These are phyloP conservation scores for Germaria angustata DNA, from an alignment of 2,888 invertebrate species.

Conservation along the genomic window DNA sequence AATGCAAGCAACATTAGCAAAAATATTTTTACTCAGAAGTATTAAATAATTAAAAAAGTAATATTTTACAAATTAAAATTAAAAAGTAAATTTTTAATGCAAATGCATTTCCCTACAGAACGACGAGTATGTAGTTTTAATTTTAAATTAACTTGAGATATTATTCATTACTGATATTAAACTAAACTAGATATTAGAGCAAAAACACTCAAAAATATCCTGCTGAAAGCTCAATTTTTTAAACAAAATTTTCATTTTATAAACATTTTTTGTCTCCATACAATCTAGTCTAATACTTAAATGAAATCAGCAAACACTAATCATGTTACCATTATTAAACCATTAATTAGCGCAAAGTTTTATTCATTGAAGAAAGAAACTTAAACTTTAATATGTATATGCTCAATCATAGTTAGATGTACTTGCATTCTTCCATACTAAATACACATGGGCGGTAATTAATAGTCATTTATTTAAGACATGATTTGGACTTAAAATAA, in stretches of 20 bases:
- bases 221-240: slow-evolving; percentile 56
- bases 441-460: not conserved
- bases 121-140: slow-evolving; percentile 45
- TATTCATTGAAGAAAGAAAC: not conserved
- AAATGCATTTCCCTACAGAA: not conserved
- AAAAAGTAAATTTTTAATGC: not conserved
- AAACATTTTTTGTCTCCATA: slow-evolving; percentile 3
- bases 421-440: not conserved
- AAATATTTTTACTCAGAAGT: slow-evolving; percentile 12
- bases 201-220: slow-evolving; percentile 11
- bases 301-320: not conserved
- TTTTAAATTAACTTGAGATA: slow-evolving; percentile 29
- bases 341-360: not conserved
- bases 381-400: no score
- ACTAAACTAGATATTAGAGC: not conserved
- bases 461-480: no score
- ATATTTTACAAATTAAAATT: not conserved
- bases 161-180: slow-evolving; percentile 15
- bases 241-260: not conserved
- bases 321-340: not conserved
- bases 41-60: not conserved
- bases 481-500: no score
- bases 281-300: not conserved
- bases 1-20: not conserved
- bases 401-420: not conserved